Percentiles rank a stretch among this genome's conserved stretches.
phyloP scores from a whole-genome alignment of 2,113 vertebrate species.

The Amphiprion percula region DNA sequence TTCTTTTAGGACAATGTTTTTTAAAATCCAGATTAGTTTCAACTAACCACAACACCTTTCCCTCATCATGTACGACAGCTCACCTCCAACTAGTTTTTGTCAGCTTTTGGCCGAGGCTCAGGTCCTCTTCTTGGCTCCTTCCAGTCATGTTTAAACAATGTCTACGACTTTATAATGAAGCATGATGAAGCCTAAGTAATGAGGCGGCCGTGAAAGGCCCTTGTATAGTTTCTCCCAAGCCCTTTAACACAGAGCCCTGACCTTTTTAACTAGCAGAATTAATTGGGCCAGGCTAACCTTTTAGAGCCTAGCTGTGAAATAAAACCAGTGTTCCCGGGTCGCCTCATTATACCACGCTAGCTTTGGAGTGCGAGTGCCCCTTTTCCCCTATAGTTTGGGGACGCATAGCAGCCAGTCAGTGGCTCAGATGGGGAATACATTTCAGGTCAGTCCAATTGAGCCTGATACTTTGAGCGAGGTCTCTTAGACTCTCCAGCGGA shows the following conservation, averaged over 20 bases:
- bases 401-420: conserved; percentile 46
- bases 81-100: conserved; percentile 2
- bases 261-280: conserved; percentile 86
- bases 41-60: conserved; percentile 7
- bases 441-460: conserved; percentile 78
- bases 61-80: not conserved
- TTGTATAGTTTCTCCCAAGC: conserved; percentile 73
- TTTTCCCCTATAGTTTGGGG: conserved; percentile 64
- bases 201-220: conserved; percentile 66
- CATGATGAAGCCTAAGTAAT: conserved; percentile 82
- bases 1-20: no score
- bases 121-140: conserved; percentile 27
- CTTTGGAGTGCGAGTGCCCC: conserved; percentile 67
- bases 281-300: conserved; percentile 86
- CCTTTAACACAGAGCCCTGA: conserved; percentile 79
- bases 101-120: conserved; percentile 12
- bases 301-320: conserved; percentile 74
- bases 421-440: conserved; percentile 70
- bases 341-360: conserved; percentile 80
- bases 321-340: conserved; percentile 76
- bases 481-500: conserved; percentile 37
- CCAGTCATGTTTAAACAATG: conserved; percentile 78
- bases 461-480: conserved; percentile 45
- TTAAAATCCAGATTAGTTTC: no score
- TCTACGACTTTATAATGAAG: conserved; percentile 78